Conservation (phyloP, 2,113 vertebrate species). For the Etia nguti region DNA sequence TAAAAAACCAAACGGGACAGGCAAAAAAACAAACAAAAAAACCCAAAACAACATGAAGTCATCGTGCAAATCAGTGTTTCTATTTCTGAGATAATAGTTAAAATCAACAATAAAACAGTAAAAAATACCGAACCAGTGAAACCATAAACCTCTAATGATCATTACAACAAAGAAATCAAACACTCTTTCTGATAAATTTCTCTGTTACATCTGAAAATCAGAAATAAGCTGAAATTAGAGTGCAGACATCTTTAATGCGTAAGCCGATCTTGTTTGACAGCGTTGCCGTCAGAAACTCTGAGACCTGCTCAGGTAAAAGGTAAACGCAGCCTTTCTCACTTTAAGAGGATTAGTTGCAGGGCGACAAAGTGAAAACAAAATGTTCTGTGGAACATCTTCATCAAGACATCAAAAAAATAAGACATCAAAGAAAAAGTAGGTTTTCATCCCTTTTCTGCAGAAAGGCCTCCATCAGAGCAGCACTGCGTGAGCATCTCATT, state of each 20-base stretch:
- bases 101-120: neutral
- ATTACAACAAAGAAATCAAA: neutral
- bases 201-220: neutral
- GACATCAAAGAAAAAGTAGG: neutral
- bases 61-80: neutral
- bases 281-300: neutral
- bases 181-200: neutral
- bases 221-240: neutral
- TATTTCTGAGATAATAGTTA: neutral
- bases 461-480: neutral
- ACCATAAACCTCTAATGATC: neutral
- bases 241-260: neutral
- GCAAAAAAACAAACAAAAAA: no score
- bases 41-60: no score
- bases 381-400: neutral
- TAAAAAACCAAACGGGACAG: no score
- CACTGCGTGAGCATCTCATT: fast-evolving
- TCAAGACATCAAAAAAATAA: no score
- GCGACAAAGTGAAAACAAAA: neutral
- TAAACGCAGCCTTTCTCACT: neutral
- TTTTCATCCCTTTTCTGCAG: neutral
- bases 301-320: neutral
- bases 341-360: neutral
- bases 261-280: neutral
- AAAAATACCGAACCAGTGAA: neutral